Base-by-base conservation (phyloP, 2,888 invertebrate genomes). In the Unio delphinus region DNA sequence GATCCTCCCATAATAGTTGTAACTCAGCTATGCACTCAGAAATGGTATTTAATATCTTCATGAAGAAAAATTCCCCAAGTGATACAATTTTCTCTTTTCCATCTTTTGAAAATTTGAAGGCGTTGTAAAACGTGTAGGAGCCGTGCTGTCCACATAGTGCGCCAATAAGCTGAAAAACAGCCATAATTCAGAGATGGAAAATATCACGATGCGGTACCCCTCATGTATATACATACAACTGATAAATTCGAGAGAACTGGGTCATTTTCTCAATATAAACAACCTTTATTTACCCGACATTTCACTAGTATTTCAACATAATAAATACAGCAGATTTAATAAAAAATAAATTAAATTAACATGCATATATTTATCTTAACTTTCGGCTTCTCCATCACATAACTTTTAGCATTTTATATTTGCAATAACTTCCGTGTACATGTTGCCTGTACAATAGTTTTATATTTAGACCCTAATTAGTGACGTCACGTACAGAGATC, bases 121-220 rank as follows among this genome's bases (percentile, higher is more conserved):
- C 95, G 90, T 96, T 96, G 92, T 95, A 96, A 92, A 96, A 96
- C 67, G 95, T 95, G 91, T 96, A 96, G 80, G 95, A 94, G 68
- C 96, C 96, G 91, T 96, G 96, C 84, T 95, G 94, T 70, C 96
- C 96, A 90, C 95, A 95, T 34, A 96, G 94, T 61, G 94, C 92
- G 69, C 96, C 96, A 82, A 95, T 93, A 91, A 96, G 92, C 95
- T 96, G 93, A 72, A 88, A 87, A 72, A 77, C 71, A 83, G 80
- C 78, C 83, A 83, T 83, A 75, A 76, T 80, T 77, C 72, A 75
- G 75, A 61, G 67, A 65, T 64, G 65, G 56, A 66, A 67, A 68
- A 72, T 69, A 75, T 61, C 64, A 62, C 73, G 69, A 73, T 75
- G 75, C 69, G 73, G 74, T 72, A 66, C 61, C 45, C 70, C 69